These are phyloP conservation scores for Stylophora pistillata DNA, from an alignment of 64 coral and sea anemone species.

Conservation along the genomic window DNA sequence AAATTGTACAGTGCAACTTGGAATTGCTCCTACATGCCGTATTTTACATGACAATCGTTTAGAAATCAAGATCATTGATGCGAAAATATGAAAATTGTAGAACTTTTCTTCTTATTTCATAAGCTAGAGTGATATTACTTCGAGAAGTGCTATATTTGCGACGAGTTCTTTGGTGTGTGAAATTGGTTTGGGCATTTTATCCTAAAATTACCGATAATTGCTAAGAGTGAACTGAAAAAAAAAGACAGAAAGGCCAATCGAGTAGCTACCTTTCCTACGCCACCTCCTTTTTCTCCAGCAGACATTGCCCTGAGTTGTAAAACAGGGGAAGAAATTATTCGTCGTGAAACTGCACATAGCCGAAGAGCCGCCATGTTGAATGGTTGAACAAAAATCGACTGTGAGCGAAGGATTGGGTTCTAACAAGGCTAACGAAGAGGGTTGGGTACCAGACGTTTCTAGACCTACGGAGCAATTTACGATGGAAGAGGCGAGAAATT, in stretches of 20 bases:
- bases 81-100: no score
- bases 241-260: background rate
- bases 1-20: no score
- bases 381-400: background rate
- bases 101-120: no score
- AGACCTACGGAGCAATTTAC: background rate
- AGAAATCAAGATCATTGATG: no score
- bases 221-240: background rate
- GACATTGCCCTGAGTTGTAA: slow-evolving; percentile 51
- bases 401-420: slow-evolving; percentile 16
- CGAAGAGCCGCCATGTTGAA: slow-evolving; percentile 73
- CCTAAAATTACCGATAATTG: background rate
- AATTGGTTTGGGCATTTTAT: no score
- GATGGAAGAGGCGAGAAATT: background rate
- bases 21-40: no score
- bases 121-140: no score
- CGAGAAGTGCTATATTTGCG: no score
- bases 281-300: slow-evolving; percentile 82
- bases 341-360: slow-evolving; percentile 1
- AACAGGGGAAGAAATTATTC: slow-evolving; percentile 7
- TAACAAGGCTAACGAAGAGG: background rate
- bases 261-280: slow-evolving; percentile 73
- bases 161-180: no score
- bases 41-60: no score
- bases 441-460: slow-evolving; percentile 33